Conservation (phyloP, 35 echinoderm and acorn worm genomes). For the Lytechinus pictus region DNA sequence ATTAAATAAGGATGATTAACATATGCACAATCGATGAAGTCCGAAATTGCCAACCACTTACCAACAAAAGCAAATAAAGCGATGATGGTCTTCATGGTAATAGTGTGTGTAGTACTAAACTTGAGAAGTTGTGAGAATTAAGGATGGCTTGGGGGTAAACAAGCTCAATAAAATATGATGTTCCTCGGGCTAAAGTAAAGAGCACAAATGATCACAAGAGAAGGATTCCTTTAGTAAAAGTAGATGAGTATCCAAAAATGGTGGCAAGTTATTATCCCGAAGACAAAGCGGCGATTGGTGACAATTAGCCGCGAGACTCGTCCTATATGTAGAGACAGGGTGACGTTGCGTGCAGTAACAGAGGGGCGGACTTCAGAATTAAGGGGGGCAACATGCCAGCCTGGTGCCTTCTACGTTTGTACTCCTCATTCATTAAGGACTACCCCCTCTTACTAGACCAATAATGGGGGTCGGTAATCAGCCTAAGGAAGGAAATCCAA, state of each 20-base stretch:
- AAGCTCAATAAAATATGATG: neutral
- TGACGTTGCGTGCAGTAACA: neutral
- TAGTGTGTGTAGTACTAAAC: conserved; percentile 14
- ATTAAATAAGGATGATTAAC: neutral
- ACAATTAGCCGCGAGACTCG: neutral
- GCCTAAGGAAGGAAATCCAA: conserved; percentile 6
- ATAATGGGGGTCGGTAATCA: conserved; percentile 28
- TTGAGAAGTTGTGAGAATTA: neutral
- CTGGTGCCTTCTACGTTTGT: neutral
- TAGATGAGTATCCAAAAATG: neutral
- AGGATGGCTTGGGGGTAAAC: neutral
- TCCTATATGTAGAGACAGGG: conserved; percentile 7
- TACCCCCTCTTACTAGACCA: conserved; percentile 22
- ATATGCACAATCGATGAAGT: neutral
- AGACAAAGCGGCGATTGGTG: neutral
- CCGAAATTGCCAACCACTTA: neutral
- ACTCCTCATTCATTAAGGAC: conserved; percentile 16
- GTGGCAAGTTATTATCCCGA: neutral
- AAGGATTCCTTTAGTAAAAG: neutral
- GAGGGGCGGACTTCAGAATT: conserved; percentile 8
- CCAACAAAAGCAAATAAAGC: neutral
- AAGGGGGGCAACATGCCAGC: neutral
- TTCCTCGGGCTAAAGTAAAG: conserved; percentile 5
- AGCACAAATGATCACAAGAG: neutral
- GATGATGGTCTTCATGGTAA: conserved; percentile 3